Evolutionary conservation across 2,888 invertebrate genomes (phyloP).

Genomic region (Lamellibrachia columna): DNA sequence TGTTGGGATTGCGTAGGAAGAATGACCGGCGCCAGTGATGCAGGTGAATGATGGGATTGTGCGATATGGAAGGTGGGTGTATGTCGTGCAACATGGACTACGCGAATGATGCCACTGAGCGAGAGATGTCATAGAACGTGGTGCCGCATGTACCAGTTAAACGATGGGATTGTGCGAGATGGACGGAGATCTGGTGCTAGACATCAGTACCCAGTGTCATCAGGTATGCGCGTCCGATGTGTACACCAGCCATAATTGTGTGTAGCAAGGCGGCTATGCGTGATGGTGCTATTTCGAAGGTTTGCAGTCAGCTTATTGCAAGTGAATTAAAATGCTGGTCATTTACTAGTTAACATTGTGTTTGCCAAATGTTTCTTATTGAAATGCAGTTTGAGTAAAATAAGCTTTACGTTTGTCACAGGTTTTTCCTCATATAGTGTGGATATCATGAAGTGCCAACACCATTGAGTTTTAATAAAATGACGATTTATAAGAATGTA

Average conservation of each 20-base stretch:
- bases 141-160: background rate
- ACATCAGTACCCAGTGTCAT: background rate
- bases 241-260: background rate
- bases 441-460: background rate
- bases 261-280: background rate
- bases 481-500: too few relatives aligned
- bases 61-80: background rate
- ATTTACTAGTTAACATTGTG: background rate
- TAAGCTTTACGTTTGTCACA: background rate
- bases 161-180: background rate
- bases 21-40: background rate
- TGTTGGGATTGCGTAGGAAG: background rate
- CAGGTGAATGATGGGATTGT: background rate
- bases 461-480: too few relatives aligned
- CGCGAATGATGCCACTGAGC: background rate
- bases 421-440: background rate
- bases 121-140: background rate
- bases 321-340: background rate
- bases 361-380: background rate
- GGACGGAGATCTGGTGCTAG: background rate
- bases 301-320: background rate
- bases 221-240: background rate
- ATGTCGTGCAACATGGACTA: background rate
- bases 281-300: background rate
- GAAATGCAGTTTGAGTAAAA: background rate